Evolutionary conservation across 1,140 invertebrate genomes (phyloP).

Genomic region (Cotesia glomerata): DNA sequence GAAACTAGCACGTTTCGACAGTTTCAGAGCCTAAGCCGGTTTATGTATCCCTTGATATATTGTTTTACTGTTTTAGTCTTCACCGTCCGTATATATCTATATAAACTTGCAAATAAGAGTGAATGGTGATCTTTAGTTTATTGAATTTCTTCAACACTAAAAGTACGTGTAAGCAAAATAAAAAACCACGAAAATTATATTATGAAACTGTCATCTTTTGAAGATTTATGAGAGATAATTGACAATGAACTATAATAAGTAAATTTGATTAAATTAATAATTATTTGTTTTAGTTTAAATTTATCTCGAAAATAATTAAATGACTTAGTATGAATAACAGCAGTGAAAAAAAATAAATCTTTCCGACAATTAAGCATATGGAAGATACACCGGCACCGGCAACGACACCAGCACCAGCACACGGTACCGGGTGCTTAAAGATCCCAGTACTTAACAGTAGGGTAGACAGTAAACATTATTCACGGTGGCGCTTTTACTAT

Average conservation of each 20-base stretch:
- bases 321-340: not conserved
- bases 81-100: not conserved
- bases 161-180: too few relatives aligned
- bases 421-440: conserved; percentile 9
- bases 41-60: conserved; percentile 5
- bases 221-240: too few relatives aligned
- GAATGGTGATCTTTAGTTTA: too few relatives aligned
- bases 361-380: conserved; percentile 26
- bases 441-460: not conserved
- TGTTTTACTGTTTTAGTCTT: not conserved
- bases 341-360: conserved; percentile 19
- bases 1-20: not conserved
- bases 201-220: too few relatives aligned
- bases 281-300: not conserved
- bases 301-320: not conserved
- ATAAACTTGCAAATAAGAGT: not conserved
- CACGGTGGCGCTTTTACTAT: conserved; percentile 8
- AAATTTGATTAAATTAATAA: too few relatives aligned
- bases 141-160: too few relatives aligned
- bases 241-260: too few relatives aligned
- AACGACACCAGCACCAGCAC: too few relatives aligned
- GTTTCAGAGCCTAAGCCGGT: not conserved
- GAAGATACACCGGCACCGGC: not conserved
- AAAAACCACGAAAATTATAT: not conserved
- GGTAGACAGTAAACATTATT: conserved; percentile 16